A percentile compares a stretch with the other conserved stretches of the same genome.
Conservation (phyloP, 2,113 vertebrate genomes). For the Haemorhous mexicanus region DNA sequence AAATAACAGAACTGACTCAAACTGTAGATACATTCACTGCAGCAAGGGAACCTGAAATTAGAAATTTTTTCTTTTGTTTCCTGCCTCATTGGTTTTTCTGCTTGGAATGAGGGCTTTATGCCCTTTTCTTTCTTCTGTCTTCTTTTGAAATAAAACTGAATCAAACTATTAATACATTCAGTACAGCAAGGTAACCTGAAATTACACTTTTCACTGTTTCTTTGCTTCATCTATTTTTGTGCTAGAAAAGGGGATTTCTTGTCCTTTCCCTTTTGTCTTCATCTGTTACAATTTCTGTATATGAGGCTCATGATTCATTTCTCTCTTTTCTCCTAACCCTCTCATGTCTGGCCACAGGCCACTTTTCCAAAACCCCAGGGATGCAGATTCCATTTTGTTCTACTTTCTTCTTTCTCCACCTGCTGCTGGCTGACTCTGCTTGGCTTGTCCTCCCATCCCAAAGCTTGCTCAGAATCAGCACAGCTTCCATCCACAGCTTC, state of each 20-base stretch:
- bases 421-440: neutral
- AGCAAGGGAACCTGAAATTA: neutral
- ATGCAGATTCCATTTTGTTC: neutral
- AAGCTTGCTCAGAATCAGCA: neutral
- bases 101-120: neutral
- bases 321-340: neutral
- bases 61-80: neutral
- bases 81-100: neutral
- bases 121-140: neutral
- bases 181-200: neutral
- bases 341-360: neutral
- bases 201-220: neutral
- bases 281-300: neutral
- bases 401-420: neutral
- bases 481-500: neutral
- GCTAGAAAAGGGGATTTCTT: neutral
- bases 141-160: neutral
- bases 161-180: neutral
- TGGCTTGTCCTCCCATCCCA: neutral
- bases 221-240: neutral
- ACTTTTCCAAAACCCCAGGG: neutral
- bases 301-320: neutral
- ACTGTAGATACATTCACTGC: neutral
- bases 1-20: neutral
- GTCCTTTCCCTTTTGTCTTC: neutral